A percentile compares a stretch with the other conserved stretches of the same genome.
Conservation (phyloP, 2,797 vertebrate species). For the Pterois miles region DNA sequence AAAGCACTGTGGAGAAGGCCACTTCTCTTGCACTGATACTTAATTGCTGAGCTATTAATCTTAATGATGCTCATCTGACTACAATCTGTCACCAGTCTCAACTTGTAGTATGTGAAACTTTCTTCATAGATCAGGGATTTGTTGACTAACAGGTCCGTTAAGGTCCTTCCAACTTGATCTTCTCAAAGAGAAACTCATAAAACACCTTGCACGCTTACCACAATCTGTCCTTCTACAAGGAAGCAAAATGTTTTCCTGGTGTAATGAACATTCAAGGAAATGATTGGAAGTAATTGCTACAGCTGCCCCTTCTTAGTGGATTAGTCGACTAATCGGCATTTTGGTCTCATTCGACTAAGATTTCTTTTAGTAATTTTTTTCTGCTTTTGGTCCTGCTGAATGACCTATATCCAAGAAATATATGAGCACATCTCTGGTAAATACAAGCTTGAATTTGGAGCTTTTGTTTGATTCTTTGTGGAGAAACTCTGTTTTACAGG, state of each 20-base stretch:
- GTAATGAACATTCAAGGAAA: neutral
- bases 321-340: no score
- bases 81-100: neutral
- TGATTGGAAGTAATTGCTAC: neutral
- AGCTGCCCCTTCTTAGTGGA: no score
- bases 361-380: no score
- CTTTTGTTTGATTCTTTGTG: no score
- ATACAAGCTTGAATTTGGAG: no score
- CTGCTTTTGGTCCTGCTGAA: no score
- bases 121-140: neutral
- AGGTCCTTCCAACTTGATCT: neutral
- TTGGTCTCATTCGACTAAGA: no score
- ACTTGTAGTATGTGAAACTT: no score
- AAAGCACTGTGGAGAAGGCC: neutral
- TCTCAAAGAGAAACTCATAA: neutral
- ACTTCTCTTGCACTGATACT: neutral
- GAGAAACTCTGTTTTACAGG: no score
- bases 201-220: neutral
- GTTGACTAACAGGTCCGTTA: neutral
- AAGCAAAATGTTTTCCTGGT: conserved; percentile 21
- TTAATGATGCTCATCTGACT: neutral
- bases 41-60: neutral
- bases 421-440: no score
- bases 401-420: no score
- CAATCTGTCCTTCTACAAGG: neutral